These are phyloP conservation scores for Bradypus variegatus DNA, from an alignment of 2,797 vertebrate genomes.

Conservation along the genomic window DNA sequence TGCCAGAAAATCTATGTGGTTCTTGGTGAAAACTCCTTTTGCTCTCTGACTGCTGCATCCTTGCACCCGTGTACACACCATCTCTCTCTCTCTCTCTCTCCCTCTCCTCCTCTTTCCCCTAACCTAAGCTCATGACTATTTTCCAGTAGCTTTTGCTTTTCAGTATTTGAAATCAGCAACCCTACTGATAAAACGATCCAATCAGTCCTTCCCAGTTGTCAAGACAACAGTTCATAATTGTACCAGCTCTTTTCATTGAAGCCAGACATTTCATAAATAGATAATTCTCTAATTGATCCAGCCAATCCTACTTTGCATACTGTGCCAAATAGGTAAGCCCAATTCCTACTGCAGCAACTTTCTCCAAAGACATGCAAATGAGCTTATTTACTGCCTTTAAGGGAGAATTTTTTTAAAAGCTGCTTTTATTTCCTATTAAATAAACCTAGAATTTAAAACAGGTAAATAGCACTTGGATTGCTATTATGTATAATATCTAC, in stretches of 20 bases:
- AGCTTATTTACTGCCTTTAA: slow-evolving; percentile 62
- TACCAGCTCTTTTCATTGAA: slow-evolving; percentile 76
- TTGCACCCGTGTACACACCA: background rate
- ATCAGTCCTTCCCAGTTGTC: slow-evolving; percentile 79
- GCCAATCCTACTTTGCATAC: slow-evolving; percentile 73
- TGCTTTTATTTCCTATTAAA: slow-evolving; percentile 61
- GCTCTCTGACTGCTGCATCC: slow-evolving; percentile 41
- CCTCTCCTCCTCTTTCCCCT: slow-evolving; percentile 32
- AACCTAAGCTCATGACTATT: slow-evolving; percentile 69
- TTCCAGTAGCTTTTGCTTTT: slow-evolving; percentile 70
- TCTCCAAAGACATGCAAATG: slow-evolving; percentile 67
- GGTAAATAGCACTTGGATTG: slow-evolving; percentile 53
- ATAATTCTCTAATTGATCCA: slow-evolving; percentile 81
- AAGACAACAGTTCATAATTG: slow-evolving; percentile 81
- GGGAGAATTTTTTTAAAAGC: background rate
- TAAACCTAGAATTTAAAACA: slow-evolving; percentile 43
- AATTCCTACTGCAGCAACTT: slow-evolving; percentile 68
- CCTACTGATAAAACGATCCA: slow-evolving; percentile 77
- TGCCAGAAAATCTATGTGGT: slow-evolving; percentile 76
- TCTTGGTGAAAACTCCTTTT: slow-evolving; percentile 65
- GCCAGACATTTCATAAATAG: slow-evolving; percentile 79
- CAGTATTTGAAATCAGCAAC: slow-evolving; percentile 73
- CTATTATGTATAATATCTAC: slow-evolving; percentile 47
- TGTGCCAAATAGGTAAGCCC: slow-evolving; percentile 71
- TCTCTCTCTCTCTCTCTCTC: too few relatives aligned